Evolutionary conservation across 2,113 vertebrate genomes (phyloP), one percentile per base, ranked within the genome.

Genomic region (Tautogolabrus adspersus): DNA sequence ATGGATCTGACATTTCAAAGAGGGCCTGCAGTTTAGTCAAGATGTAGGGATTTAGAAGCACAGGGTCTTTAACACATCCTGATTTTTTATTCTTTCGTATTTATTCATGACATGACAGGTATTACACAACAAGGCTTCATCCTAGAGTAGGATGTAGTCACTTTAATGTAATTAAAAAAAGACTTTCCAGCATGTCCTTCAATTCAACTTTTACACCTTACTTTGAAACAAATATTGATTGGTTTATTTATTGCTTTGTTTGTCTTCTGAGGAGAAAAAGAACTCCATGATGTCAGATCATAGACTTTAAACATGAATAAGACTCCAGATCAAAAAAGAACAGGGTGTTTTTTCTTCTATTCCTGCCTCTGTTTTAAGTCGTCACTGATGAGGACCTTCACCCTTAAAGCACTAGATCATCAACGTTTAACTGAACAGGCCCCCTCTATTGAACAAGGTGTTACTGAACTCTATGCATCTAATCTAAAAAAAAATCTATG

Each of bases 391-490:
- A 66, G 62, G 15, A 30, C 62, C 12, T 63, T n/a, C 21, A 21
- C 58, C 59, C 62, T 47, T 51, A 47, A 75, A 84, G 57, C 72
- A 77, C 52, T 77, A 49, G 55, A 47, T 34, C 46, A 1, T 42
- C 49, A 54, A n/a, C 67, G 2, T 52, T 59, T 66, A 21, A 72
- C 80, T 69, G 37, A 44, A 59, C 42, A 51, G 4, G 6, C 52
- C 77, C 72, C 55, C 22, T 63, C 47, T 55, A 80, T 72, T 60
- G 55, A 87, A 78, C 79, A 88, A 83, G 64, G 76, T 79, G 58
- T 89, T 70, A 86, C 77, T 88, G 83, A 92, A 89, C 85, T 93
- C 94, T 94, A 94, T 94, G 93, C 93, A 94, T 91, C 83, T 78
- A 85, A 86, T 90, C 83, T 83, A 67, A 6, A 34, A 42, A 42